Conservation (phyloP, 1,140 invertebrate species). For the Gryllus bimaculatus region DNA sequence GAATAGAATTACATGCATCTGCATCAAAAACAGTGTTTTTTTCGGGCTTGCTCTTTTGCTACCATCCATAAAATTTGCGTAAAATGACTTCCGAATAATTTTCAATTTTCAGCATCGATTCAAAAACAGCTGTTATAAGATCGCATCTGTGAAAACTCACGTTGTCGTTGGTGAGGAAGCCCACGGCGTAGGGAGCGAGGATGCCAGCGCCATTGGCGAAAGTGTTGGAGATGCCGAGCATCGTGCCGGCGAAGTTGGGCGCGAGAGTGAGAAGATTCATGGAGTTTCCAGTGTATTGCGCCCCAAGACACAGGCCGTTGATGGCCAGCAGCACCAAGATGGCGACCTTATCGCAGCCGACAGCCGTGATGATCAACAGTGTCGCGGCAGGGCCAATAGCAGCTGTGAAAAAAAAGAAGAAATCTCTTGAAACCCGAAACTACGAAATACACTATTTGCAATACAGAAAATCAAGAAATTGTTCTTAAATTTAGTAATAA, state of each 20-base stretch:
- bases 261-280: conserved; percentile 85
- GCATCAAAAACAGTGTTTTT: no score
- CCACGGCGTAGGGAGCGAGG: conserved; percentile 70
- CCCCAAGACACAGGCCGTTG: conserved; percentile 61
- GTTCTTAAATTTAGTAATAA: no score
- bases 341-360: conserved; percentile 58
- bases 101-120: no score
- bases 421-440: no score
- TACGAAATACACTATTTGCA: no score
- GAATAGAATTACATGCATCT: no score
- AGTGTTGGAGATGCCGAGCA: conserved; percentile 84
- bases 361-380: conserved; percentile 63
- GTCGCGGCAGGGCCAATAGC: conserved; percentile 63
- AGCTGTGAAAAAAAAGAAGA: conserved; percentile 35
- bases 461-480: no score
- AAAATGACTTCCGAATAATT: no score
- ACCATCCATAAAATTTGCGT: no score
- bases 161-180: conserved; percentile 34
- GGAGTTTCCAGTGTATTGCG: conserved; percentile 66
- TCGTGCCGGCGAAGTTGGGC: conserved; percentile 72
- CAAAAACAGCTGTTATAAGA: no score
- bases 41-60: no score
- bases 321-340: conserved; percentile 61
- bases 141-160: conserved; percentile 1
- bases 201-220: conserved; percentile 80